Conservation (phyloP, 2,888 invertebrate genomes). For the Agonopterix alstromeriana region DNA sequence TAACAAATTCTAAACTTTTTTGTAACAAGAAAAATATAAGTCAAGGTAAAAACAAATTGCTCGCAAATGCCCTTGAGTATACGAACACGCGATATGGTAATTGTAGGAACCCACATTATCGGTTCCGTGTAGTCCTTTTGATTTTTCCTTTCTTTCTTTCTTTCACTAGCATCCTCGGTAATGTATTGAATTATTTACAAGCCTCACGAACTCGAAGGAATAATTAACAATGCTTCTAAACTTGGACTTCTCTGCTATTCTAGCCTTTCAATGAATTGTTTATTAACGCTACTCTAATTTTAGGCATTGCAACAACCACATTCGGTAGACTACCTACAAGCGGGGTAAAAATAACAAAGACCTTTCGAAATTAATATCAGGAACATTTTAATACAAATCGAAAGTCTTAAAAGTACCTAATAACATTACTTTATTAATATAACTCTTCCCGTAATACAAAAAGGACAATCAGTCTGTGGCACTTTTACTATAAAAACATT, state of each 20-base stretch:
- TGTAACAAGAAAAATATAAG: too few species aligned
- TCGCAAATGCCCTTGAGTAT: too few species aligned
- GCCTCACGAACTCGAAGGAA: too few species aligned
- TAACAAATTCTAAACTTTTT: too few species aligned
- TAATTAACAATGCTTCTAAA: slow-evolving; percentile 10
- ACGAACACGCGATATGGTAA: too few species aligned
- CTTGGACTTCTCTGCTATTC: slow-evolving; percentile 18
- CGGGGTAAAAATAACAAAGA: slow-evolving; percentile 29
- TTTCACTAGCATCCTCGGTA: too few species aligned
- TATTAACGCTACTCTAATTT: too few species aligned
- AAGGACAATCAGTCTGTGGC: slow-evolving; percentile 67
- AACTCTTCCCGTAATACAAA: slow-evolving; percentile 35
- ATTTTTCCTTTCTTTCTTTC: too few species aligned
- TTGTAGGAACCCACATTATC: too few species aligned
- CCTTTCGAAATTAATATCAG: slow-evolving; percentile 48
- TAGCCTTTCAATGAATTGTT: background rate
- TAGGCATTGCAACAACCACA: background rate
- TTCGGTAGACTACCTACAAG: slow-evolving; percentile 16
- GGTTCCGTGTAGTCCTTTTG: too few species aligned
- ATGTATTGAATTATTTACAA: too few species aligned
- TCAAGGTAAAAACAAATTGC: too few species aligned
- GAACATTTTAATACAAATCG: slow-evolving; percentile 68
- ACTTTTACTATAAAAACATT: slow-evolving; percentile 47
- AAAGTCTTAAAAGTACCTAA: slow-evolving; percentile 43
- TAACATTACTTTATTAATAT: slow-evolving; percentile 33